phyloP scores from a whole-genome alignment of 2,113 vertebrate genomes.

The Ploceus nigricollis region DNA sequence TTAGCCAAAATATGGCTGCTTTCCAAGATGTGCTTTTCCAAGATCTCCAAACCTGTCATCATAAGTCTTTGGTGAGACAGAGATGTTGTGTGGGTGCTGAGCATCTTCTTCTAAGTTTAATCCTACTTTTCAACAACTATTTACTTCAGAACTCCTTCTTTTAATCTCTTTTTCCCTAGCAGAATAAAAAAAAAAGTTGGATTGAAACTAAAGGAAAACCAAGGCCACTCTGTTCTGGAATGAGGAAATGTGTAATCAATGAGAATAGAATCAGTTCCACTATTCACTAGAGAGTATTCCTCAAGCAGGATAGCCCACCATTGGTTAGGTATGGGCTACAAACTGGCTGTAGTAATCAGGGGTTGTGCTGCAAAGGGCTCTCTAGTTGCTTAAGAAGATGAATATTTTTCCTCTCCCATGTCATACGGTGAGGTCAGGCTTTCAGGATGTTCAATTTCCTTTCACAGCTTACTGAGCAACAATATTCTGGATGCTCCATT shows the following conservation, averaged over 20 bases:
- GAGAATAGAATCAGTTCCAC: background rate
- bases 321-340: background rate
- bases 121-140: background rate
- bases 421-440: background rate
- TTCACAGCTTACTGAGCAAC: background rate
- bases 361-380: background rate
- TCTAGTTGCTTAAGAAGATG: background rate
- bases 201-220: background rate
- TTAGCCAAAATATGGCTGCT: background rate
- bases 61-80: background rate
- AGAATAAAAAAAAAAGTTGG: background rate
- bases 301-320: background rate
- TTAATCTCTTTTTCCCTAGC: background rate
- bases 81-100: background rate
- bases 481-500: background rate
- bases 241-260: background rate
- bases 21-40: background rate
- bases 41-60: background rate
- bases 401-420: background rate
- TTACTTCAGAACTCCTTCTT: background rate
- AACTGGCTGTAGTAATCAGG: background rate
- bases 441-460: background rate
- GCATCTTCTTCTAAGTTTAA: constrained; percentile 6
- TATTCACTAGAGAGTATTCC: background rate
- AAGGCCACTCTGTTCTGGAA: background rate